These are phyloP conservation scores for Crematogaster levior DNA, from an alignment of 2,888 invertebrate genomes.

Conservation along the genomic window DNA sequence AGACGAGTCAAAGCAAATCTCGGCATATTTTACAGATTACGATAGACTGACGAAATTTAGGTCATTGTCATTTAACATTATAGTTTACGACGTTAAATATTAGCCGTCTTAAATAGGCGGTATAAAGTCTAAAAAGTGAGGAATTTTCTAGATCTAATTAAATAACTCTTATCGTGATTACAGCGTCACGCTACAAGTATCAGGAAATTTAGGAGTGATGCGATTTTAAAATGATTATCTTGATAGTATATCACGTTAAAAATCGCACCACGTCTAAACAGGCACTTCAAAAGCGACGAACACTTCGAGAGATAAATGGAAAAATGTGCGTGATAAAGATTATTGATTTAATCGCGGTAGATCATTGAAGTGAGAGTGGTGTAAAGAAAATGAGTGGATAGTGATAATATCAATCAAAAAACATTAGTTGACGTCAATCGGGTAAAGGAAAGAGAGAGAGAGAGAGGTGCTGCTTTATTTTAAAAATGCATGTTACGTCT, in stretches of 20 bases:
- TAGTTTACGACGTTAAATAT: constrained; percentile 10
- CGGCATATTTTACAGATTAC: not conserved
- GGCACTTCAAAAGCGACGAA: constrained; percentile 2
- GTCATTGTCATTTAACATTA: not conserved
- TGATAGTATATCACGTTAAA: not conserved
- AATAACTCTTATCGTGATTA: not conserved
- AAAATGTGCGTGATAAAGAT: constrained; percentile 37
- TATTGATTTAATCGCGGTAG: constrained; percentile 41
- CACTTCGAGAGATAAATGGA: constrained; percentile 4
- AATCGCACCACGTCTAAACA: not conserved
- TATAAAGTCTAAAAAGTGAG: not conserved
- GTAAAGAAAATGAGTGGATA: not conserved
- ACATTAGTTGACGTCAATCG: constrained; percentile 61
- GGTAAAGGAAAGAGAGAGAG: not conserved
- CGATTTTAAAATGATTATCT: constrained; percentile 12
- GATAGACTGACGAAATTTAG: not conserved
- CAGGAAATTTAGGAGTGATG: not conserved
- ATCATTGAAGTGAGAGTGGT: constrained; percentile 11
- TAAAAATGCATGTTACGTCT: not conserved
- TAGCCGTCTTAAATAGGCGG: not conserved
- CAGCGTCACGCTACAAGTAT: not conserved
- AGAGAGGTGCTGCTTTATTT: not conserved
- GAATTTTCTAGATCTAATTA: not conserved
- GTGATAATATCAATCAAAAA: constrained; percentile 43
- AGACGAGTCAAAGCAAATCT: not conserved